Base-by-base conservation (phyloP, 2,797 vertebrate species). In the Oreortyx pictus region DNA sequence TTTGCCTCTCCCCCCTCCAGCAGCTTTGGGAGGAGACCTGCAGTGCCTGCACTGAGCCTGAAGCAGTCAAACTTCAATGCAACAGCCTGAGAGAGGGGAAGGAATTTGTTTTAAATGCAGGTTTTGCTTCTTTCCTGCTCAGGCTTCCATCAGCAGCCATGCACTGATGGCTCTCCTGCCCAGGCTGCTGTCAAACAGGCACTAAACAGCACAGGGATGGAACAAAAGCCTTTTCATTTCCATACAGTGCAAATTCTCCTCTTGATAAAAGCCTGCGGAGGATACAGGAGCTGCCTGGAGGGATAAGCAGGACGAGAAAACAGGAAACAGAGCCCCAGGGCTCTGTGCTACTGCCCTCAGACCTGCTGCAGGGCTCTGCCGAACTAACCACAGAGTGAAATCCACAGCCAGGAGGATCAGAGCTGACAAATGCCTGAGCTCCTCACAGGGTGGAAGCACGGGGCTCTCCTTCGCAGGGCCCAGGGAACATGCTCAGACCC, bases 201-300 rank as follows among this genome's bases (percentile, higher is more conserved):
- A 73, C 60, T 23, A 27, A 60, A 49, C 39, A 70, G 52, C 61
- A 23, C 65, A 65, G 70, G 14, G 71, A 90, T 23, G 62, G 50
- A 92, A 89, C 43, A 94, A 93, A 93, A 84, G 25, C 37, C 25
- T 50, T 90, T 93, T 88, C 57, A 84, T 84, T 84, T 93, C 37
- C 35, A 43, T 25, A 70, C 15, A 62, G 23, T 15, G 49, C 52
- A 84, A 92, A 62, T 56, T 82, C 22, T 82, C 76, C 47, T 35
- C 20, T 16, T 62, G 14, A 49, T 29, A 84, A 82, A 86, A 88
- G 59, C 41, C 16, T 72, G 47, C 35, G 64, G 56, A 22, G 57
- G 50, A 80, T 62, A 43, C 56, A 90, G 62, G 52, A 71, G 39
- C 49, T 60, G 44, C 74, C 77, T 56, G 93, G 37, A 11, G 44